Evolutionary conservation across 2,113 vertebrate genomes (phyloP).

Genomic region (Uria aalge): DNA sequence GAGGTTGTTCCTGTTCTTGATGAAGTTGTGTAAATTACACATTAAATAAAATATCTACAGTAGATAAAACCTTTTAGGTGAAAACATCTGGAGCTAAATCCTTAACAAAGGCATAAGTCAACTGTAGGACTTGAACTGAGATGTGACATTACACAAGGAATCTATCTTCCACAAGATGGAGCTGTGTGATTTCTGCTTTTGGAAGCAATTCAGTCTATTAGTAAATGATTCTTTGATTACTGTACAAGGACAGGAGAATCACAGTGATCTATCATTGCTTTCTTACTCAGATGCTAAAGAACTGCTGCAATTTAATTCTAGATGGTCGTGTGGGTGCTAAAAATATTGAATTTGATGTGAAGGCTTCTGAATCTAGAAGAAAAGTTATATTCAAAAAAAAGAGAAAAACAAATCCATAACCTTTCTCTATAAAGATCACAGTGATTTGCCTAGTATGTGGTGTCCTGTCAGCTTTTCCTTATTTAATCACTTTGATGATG

Average conservation of each 20-base stretch:
- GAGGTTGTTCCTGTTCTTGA: background rate
- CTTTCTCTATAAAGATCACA: background rate
- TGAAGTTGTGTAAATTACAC: background rate
- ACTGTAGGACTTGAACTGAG: background rate
- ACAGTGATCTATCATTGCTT: conserved; percentile 25
- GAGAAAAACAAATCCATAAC: background rate
- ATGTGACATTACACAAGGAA: background rate
- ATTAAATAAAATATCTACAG: background rate
- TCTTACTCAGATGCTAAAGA: conserved; percentile 29
- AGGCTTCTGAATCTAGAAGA: conserved; percentile 9
- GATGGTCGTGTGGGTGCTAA: conserved; percentile 23
- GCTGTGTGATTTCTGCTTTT: conserved; percentile 57
- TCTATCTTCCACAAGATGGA: conserved; percentile 72
- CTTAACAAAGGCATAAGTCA: background rate
- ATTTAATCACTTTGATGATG: background rate
- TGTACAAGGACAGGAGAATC: conserved; percentile 3
- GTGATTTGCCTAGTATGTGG: background rate
- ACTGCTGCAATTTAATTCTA: conserved; percentile 43
- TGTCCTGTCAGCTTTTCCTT: background rate
- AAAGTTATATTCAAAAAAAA: background rate
- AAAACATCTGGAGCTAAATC: background rate
- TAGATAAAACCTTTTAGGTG: background rate
- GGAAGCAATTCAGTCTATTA: background rate
- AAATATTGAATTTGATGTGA: conserved; percentile 44
- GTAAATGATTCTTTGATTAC: background rate